A percentile compares a stretch with the other conserved stretches of the same genome.
phyloP scores from a whole-genome alignment of 2,113 vertebrate genomes.

The Cephalopterus ornatus region DNA sequence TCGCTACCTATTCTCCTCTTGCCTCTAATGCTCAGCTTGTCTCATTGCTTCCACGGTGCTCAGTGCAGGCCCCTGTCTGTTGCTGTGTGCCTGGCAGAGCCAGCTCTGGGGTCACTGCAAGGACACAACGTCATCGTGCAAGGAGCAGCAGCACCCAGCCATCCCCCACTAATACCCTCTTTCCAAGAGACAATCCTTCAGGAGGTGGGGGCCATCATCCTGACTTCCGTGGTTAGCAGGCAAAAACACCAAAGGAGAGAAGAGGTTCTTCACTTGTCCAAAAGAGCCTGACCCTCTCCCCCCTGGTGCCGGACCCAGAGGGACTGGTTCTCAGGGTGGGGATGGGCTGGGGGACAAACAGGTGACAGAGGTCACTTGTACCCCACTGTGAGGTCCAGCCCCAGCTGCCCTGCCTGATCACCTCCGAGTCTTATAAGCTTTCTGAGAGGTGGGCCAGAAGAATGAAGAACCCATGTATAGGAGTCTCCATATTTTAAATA shows the following conservation, averaged over 20 bases:
- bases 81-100: not conserved
- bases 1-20: not conserved
- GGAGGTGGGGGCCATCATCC: rapidly evolving
- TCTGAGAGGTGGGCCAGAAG: not conserved
- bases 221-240: not conserved
- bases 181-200: not conserved
- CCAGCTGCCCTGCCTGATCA: not conserved
- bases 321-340: not conserved
- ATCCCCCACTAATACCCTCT: rapidly evolving
- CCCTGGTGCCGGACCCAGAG: not conserved
- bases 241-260: rapidly evolving
- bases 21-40: not conserved
- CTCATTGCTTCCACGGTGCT: not conserved
- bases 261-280: rapidly evolving
- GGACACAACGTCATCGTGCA: rapidly evolving
- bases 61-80: not conserved
- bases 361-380: not conserved
- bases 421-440: not conserved
- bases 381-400: rapidly evolving
- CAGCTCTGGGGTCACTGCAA: not conserved
- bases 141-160: not conserved
- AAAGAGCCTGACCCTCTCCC: not conserved
- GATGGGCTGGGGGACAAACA: not conserved
- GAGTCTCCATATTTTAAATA: not conserved
- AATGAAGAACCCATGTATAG: not conserved